Conservation (phyloP, 2,888 invertebrate species). For the Hypercompe scribonia region DNA sequence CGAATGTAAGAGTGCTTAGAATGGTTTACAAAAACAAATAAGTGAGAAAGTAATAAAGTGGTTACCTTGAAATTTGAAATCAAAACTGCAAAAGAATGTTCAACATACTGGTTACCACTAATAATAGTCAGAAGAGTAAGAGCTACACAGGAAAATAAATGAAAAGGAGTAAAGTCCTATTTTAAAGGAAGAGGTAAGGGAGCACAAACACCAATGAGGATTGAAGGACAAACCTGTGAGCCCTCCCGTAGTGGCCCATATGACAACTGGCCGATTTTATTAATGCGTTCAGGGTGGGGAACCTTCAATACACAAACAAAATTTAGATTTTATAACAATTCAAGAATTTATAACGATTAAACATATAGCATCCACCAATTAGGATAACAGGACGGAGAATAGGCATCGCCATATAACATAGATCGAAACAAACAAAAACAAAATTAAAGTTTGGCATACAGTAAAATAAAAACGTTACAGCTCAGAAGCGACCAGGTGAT, state of each 20-base stretch:
- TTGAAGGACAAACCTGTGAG: slow-evolving; percentile 88
- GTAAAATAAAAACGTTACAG: slow-evolving; percentile 60
- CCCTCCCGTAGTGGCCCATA: slow-evolving; percentile 89
- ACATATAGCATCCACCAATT: slow-evolving; percentile 73
- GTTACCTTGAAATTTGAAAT: slow-evolving; percentile 42
- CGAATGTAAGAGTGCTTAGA: slow-evolving; percentile 68
- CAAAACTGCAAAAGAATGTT: slow-evolving; percentile 66
- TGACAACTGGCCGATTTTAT: slow-evolving; percentile 89
- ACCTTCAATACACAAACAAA: slow-evolving; percentile 89
- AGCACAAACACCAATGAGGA: slow-evolving; percentile 85
- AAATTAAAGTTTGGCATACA: slow-evolving; percentile 58
- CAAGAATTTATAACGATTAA: slow-evolving; percentile 60
- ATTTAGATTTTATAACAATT: slow-evolving; percentile 77
- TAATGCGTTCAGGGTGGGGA: slow-evolving; percentile 88
- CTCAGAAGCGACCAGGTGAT: slow-evolving; percentile 66
- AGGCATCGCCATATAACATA: slow-evolving; percentile 64
- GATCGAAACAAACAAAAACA: slow-evolving; percentile 55
- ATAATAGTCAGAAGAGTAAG: slow-evolving; percentile 63
- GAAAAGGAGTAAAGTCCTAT: slow-evolving; percentile 63
- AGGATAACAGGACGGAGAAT: slow-evolving; percentile 70
- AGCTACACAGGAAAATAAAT: slow-evolving; percentile 63
- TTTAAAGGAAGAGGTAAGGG: slow-evolving; percentile 77
- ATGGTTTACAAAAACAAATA: slow-evolving; percentile 52
- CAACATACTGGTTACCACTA: slow-evolving; percentile 52
- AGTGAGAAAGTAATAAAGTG: slow-evolving; percentile 25